Evolutionary conservation across 1,140 invertebrate species (phyloP).

Genomic region (Brachystomella parvula): DNA sequence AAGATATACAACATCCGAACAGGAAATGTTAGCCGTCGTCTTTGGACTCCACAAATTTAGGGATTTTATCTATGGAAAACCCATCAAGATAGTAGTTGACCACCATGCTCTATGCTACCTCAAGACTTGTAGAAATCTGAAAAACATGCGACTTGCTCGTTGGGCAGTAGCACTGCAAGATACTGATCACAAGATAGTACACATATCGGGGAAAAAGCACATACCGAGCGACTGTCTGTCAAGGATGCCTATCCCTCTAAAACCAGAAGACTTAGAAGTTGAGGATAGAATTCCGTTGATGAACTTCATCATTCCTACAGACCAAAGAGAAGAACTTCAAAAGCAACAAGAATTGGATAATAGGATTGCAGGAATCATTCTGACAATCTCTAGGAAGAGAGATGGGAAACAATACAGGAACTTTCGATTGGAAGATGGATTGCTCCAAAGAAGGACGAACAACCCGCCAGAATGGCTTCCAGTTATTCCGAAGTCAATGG

Average conservation of each 20-base stretch:
- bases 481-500: not conserved
- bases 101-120: slow-evolving; percentile 38
- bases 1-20: slow-evolving; percentile 40
- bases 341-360: not conserved
- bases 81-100: slow-evolving; percentile 40
- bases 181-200: not conserved
- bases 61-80: slow-evolving; percentile 38
- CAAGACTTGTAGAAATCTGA: not conserved
- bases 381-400: not conserved
- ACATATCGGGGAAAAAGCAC: not conserved
- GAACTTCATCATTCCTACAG: not conserved
- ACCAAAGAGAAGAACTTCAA: not conserved
- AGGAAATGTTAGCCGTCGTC: slow-evolving; percentile 39
- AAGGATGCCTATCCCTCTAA: not conserved
- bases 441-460: not conserved
- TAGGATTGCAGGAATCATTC: not conserved
- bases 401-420: not conserved
- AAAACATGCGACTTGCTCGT: not conserved
- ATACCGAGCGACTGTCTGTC: not conserved
- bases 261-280: not conserved
- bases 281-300: not conserved
- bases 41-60: slow-evolving; percentile 38
- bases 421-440: not conserved
- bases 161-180: not conserved
- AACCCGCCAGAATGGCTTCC: not conserved